Percentiles rank a stretch among this genome's conserved stretches.
Conservation (phyloP, 2,888 invertebrate genomes). For the Busseola fusca region DNA sequence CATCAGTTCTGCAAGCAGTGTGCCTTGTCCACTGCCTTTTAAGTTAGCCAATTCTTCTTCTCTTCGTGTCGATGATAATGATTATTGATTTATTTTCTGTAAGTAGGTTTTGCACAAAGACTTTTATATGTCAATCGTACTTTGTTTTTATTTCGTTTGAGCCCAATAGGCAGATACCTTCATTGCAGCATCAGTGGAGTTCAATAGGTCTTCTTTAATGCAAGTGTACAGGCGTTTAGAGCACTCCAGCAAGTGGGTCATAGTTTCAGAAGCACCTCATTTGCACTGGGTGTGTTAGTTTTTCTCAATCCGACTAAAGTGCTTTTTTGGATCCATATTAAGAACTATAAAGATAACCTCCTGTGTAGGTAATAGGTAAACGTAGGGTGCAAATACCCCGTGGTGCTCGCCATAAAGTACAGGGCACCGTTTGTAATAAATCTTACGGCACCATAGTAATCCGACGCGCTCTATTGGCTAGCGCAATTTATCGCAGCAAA, state of each 20-base stretch:
- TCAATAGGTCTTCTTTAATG: background rate
- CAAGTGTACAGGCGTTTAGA: background rate
- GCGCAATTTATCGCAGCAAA: slow-evolving; percentile 48
- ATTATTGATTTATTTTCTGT: too few species aligned
- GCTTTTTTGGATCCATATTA: background rate
- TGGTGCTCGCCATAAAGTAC: slow-evolving; percentile 30
- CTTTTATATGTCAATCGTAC: too few species aligned
- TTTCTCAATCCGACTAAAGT: background rate
- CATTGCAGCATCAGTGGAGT: background rate
- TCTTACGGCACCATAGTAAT: slow-evolving; percentile 40
- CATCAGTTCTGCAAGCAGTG: too few species aligned
- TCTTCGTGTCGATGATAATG: background rate
- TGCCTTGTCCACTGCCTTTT: too few species aligned
- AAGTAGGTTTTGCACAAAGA: too few species aligned
- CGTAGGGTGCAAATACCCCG: slow-evolving; percentile 10
- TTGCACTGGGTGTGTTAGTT: background rate
- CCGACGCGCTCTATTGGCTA: slow-evolving; percentile 36
- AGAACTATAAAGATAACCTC: background rate
- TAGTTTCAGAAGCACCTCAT: background rate
- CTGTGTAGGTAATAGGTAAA: background rate
- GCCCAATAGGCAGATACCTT: background rate
- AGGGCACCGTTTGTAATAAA: slow-evolving; percentile 39
- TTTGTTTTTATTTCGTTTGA: background rate
- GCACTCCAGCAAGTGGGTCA: background rate
- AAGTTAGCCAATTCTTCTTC: background rate